Evolutionary conservation across 2,797 vertebrate genomes (phyloP).

Genomic region (Notolabrus celidotus): DNA sequence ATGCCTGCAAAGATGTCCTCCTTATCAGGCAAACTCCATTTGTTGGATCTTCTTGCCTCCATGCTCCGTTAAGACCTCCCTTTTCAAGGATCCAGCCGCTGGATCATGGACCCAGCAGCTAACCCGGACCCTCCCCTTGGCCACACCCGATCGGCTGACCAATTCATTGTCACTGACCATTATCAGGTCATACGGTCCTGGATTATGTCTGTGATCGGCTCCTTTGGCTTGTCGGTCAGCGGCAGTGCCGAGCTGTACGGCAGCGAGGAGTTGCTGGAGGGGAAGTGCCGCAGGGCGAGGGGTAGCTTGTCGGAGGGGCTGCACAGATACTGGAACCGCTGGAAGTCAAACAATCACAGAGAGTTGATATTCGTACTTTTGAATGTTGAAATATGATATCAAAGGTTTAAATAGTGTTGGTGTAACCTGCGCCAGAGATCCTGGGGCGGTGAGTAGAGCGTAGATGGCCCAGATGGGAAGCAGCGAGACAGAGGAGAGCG

Average conservation of each 20-base stretch:
- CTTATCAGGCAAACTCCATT: neutral
- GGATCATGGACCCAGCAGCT: slow-evolving; percentile 4
- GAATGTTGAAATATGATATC: neutral
- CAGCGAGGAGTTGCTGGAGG: slow-evolving; percentile 6
- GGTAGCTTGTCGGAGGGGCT: slow-evolving; percentile 44
- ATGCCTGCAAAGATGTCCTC: neutral
- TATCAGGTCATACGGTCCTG: slow-evolving; percentile 12
- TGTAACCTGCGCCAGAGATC: slow-evolving; percentile 73
- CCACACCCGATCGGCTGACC: slow-evolving; percentile 35
- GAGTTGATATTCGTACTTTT: neutral
- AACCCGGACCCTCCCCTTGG: neutral
- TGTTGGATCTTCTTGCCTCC: neutral
- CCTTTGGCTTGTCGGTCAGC: slow-evolving; percentile 52
- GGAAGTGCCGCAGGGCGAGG: slow-evolving; percentile 25
- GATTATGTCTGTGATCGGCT: slow-evolving; percentile 18
- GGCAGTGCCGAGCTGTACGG: slow-evolving; percentile 44
- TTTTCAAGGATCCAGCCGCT: neutral
- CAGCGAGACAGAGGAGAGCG: slow-evolving; percentile 80
- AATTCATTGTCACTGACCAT: neutral
- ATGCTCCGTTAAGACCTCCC: neutral
- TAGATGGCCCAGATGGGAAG: slow-evolving; percentile 83
- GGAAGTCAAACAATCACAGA: slow-evolving; percentile 2
- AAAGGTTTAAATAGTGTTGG: neutral
- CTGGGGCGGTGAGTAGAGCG: slow-evolving; percentile 68
- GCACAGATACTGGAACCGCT: slow-evolving; percentile 78